Evolutionary conservation across 2,113 vertebrate genomes (phyloP).

Genomic region (Chauna torquata): DNA sequence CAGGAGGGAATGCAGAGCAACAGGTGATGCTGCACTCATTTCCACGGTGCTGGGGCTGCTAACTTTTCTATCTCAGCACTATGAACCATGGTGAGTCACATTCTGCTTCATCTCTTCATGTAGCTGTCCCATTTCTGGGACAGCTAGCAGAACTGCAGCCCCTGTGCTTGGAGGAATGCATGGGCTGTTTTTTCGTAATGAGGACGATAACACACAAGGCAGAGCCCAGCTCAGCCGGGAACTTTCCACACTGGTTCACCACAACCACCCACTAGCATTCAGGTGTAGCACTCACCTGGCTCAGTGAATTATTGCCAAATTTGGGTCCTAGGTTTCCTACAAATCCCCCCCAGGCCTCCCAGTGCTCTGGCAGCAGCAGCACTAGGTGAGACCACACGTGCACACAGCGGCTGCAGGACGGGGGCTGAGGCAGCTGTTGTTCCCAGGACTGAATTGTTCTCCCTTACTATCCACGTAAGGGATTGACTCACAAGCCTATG

Average conservation of each 20-base stretch:
- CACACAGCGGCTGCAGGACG: background rate
- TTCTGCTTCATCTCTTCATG: background rate
- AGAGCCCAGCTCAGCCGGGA: background rate
- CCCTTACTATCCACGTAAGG: background rate
- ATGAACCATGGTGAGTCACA: background rate
- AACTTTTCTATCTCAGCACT: background rate
- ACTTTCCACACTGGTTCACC: background rate
- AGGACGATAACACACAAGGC: background rate
- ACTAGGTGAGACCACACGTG: background rate
- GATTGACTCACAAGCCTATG: background rate
- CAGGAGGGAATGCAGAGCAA: background rate
- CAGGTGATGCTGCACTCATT: background rate
- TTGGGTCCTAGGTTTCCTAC: background rate
- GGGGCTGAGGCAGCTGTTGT: background rate
- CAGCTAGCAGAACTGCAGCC: background rate
- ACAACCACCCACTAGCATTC: background rate
- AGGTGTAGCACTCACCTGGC: background rate
- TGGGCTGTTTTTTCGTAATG: background rate
- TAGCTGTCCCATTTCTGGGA: background rate
- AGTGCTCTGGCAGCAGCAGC: background rate
- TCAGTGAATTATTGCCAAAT: background rate
- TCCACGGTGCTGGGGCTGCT: background rate
- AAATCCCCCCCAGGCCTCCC: background rate
- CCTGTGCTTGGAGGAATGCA: background rate
- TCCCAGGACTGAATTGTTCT: background rate